Conservation (phyloP, 2,797 vertebrate species). For the Glossophaga mutica region DNA sequence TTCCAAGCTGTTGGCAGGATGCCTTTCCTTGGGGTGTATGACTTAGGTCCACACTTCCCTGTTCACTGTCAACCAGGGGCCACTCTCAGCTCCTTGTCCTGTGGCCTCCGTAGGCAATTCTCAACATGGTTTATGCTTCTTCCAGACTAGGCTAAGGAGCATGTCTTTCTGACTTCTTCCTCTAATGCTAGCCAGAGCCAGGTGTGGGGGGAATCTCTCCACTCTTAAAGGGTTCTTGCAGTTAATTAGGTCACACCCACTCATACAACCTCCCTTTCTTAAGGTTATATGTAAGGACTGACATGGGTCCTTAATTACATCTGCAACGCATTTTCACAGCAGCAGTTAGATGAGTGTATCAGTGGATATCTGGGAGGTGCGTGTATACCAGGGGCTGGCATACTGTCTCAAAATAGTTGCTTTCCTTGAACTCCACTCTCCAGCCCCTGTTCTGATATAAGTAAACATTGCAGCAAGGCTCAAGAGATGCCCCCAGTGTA, state of each 20-base stretch:
- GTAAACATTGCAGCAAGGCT: too few species aligned
- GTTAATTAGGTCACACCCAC: background rate
- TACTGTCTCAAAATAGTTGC: background rate
- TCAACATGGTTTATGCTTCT: background rate
- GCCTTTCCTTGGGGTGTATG: background rate
- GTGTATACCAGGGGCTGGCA: fast-evolving
- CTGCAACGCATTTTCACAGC: background rate
- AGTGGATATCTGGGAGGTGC: background rate
- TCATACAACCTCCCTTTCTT: background rate
- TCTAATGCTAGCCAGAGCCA: background rate
- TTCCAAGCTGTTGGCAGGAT: background rate
- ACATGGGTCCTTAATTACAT: background rate
- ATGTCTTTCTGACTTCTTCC: background rate
- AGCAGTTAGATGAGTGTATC: background rate
- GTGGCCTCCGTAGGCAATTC: background rate
- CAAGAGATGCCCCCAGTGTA: background rate
- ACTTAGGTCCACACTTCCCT: background rate
- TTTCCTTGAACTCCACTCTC: background rate
- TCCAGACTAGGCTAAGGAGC: background rate
- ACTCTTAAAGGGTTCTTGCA: background rate
- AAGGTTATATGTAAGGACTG: background rate
- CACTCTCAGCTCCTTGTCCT: background rate
- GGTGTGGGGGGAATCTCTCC: too few species aligned
- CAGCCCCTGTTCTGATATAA: background rate
- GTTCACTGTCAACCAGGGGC: background rate